Evolutionary conservation across 2,113 vertebrate species (phyloP), one percentile per base, ranked within the genome.

Genomic region (Ciconia maguari): DNA sequence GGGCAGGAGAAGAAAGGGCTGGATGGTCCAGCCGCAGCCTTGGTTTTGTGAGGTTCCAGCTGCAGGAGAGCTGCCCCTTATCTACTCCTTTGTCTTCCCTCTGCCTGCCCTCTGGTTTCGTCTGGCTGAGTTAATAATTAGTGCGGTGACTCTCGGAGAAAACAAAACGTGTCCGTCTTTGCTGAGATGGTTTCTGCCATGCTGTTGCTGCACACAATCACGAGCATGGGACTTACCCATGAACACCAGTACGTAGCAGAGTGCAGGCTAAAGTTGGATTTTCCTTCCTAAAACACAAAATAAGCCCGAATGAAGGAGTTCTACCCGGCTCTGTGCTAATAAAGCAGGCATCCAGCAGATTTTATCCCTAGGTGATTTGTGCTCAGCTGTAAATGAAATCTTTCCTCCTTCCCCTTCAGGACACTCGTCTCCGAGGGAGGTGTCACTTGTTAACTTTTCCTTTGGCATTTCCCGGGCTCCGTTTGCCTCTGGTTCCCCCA

Each of bases 401-500:
- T 75, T 91, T 71, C n/a, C 49, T 83, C 13, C 57, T 49, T 24
- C 36, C 46, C 27, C 52, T 65, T 82, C 36, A 41, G 48, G 34
- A 82, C 9, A 20, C 3, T 2, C 13, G 13, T 32, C n/a, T 82
- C 55, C 4, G 30, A 64, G 49, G n/a, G 29, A 57, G 41, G 24
- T 42, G 55, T 75, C 64, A 55, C 25, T 65, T 42, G 25, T 0
- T 72, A 77, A 62, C 58, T 46, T 71, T 58, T 78, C 32, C 36
- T 62, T 55, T 0, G 3, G 27, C 11, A 22, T 68, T 57, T 77
- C 64, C 41, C 1, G 0, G 70, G 46, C 38, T 92, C 57, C 1
- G 0, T 48, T 65, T 57, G 51, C 69, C 69, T 61, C 22, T 2
- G 0, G 57, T 49, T 52, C 12, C 10, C 26, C 27, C 0, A 0